Evolutionary conservation across 2,113 vertebrate species (phyloP).

Genomic region (Dromaius novaehollandiae): DNA sequence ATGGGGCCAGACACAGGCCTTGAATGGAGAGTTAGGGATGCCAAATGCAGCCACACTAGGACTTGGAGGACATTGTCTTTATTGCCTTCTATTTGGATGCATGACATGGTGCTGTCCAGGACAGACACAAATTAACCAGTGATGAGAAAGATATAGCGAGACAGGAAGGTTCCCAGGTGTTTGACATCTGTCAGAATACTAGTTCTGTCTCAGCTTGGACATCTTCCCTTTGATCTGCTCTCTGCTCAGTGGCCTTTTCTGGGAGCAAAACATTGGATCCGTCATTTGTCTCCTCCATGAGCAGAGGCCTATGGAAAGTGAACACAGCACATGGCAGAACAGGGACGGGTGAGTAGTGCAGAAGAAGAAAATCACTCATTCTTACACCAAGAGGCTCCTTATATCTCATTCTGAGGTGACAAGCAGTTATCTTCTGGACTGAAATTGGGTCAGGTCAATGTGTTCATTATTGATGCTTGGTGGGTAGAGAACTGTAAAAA

Average conservation of each 20-base stretch:
- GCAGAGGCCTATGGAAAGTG: background rate
- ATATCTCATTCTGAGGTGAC: background rate
- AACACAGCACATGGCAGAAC: background rate
- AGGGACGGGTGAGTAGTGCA: background rate
- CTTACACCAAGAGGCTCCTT: background rate
- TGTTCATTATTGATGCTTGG: background rate
- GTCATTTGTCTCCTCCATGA: constrained; percentile 8
- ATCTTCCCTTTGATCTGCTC: background rate
- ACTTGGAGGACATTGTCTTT: background rate
- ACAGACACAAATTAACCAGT: background rate
- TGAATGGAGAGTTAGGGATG: background rate
- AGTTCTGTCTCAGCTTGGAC: background rate
- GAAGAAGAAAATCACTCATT: background rate
- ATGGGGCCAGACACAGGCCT: background rate
- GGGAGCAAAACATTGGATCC: background rate
- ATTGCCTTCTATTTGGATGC: background rate
- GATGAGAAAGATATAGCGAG: background rate
- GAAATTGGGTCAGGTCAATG: background rate
- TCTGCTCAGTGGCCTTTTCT: constrained; percentile 15
- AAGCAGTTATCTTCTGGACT: background rate
- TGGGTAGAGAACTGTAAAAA: background rate
- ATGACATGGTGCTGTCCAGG: background rate
- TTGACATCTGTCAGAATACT: background rate
- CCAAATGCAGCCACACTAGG: background rate
- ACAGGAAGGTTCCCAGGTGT: background rate